Conservation (phyloP, 2,888 invertebrate genomes). For the Cerceris rybyensis region DNA sequence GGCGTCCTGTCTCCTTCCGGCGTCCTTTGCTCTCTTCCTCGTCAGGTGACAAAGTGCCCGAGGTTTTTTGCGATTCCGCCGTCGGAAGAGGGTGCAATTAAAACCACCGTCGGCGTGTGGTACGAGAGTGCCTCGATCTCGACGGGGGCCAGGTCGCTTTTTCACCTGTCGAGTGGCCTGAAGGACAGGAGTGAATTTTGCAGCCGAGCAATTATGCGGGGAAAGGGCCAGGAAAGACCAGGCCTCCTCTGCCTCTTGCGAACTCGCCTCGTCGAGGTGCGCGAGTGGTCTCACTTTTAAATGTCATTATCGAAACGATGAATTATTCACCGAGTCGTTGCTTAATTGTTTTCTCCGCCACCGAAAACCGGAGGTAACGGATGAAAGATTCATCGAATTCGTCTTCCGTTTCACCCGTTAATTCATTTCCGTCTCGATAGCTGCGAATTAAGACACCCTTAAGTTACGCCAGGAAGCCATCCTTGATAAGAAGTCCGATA, state of each 20-base stretch:
- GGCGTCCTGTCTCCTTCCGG: background rate
- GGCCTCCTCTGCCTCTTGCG: background rate
- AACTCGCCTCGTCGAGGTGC: slow-evolving; percentile 6
- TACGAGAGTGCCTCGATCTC: slow-evolving; percentile 33
- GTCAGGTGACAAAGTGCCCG: slow-evolving; percentile 13
- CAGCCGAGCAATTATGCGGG: slow-evolving; percentile 44
- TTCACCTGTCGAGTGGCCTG: slow-evolving; percentile 45
- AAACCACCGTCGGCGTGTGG: slow-evolving; percentile 27
- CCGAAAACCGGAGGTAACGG: background rate
- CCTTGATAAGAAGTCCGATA: slow-evolving; percentile 35
- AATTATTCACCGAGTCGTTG: slow-evolving; percentile 50
- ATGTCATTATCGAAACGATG: slow-evolving; percentile 38
- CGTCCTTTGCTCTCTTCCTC: background rate
- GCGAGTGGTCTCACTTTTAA: slow-evolving; percentile 22
- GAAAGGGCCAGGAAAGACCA: slow-evolving; percentile 1
- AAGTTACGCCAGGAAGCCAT: slow-evolving; percentile 8
- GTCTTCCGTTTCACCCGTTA: background rate
- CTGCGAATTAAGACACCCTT: background rate
- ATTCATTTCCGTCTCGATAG: slow-evolving; percentile 5
- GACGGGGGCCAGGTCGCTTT: slow-evolving; percentile 34
- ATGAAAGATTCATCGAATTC: slow-evolving; percentile 16
- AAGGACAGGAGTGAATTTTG: slow-evolving; percentile 39
- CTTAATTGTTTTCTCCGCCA: slow-evolving; percentile 31
- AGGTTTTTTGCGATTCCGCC: slow-evolving; percentile 16
- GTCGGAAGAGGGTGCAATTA: slow-evolving; percentile 46